Percentiles rank a stretch among this genome's conserved stretches.
Conservation (phyloP, 1,140 invertebrate genomes). For the Apis florea region DNA sequence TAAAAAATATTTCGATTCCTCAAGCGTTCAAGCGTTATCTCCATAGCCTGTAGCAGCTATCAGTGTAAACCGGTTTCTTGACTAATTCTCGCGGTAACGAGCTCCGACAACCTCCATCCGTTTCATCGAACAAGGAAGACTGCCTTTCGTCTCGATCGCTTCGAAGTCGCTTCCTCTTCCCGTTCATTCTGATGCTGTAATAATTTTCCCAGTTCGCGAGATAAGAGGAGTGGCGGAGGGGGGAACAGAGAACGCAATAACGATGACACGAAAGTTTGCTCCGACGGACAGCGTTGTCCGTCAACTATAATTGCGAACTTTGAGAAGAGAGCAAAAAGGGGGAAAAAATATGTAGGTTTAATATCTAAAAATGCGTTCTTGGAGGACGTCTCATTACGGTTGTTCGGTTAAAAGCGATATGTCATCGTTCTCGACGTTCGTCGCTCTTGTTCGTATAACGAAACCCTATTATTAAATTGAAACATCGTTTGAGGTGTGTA, state of each 20-base stretch:
- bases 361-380: slow-evolving; percentile 28
- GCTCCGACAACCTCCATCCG: background rate
- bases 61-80: slow-evolving; percentile 10
- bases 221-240: background rate
- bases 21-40: background rate
- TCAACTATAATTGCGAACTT: slow-evolving; percentile 25
- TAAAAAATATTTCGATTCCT: background rate
- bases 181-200: background rate
- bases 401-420: slow-evolving; percentile 43
- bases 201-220: background rate
- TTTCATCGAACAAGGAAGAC: background rate
- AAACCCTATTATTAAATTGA: slow-evolving; percentile 51
- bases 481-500: slow-evolving; percentile 50
- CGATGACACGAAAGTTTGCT: background rate
- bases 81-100: slow-evolving; percentile 14
- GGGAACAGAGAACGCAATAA: background rate
- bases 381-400: slow-evolving; percentile 24
- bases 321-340: slow-evolving; percentile 7
- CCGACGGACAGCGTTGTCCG: background rate
- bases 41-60: background rate
- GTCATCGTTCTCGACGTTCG: slow-evolving; percentile 1
- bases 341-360: background rate
- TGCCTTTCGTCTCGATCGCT: background rate
- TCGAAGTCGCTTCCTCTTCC: background rate
- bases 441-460: slow-evolving; percentile 15